These are phyloP conservation scores for Eumaeus atala DNA, from an alignment of 1,140 invertebrate species.

Conservation along the genomic window DNA sequence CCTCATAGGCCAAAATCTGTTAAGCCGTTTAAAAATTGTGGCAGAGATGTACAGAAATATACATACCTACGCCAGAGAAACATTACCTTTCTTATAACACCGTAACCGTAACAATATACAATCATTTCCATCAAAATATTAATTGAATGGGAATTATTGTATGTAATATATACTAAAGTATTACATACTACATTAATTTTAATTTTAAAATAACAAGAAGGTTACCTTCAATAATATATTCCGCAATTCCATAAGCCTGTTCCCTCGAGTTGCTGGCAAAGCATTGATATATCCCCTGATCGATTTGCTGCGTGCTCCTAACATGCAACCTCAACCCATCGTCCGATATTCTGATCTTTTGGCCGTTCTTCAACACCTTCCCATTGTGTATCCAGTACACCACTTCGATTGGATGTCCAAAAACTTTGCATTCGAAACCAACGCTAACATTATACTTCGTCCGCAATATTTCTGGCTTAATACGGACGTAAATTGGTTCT, in stretches of 20 bases:
- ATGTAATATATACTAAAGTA: too few relatives aligned
- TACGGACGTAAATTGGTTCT: constrained; percentile 83
- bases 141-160: too few relatives aligned
- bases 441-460: constrained; percentile 88
- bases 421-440: constrained; percentile 89
- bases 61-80: too few relatives aligned
- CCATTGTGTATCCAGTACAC: constrained; percentile 91
- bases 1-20: too few relatives aligned
- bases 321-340: constrained; percentile 77
- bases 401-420: constrained; percentile 86
- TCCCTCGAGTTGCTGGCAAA: constrained; percentile 89
- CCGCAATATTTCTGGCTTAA: constrained; percentile 82
- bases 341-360: constrained; percentile 74
- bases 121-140: too few relatives aligned
- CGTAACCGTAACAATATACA: too few relatives aligned
- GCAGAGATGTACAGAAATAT: too few relatives aligned
- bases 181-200: too few relatives aligned
- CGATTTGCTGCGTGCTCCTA: constrained; percentile 81
- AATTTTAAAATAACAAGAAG: too few relatives aligned
- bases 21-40: too few relatives aligned
- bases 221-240: constrained; percentile 88
- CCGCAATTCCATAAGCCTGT: constrained; percentile 87
- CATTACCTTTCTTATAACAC: too few relatives aligned
- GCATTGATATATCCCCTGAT: constrained; percentile 93
- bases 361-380: constrained; percentile 77